A percentile compares a stretch with the other conserved stretches of the same genome.
phyloP scores from a whole-genome alignment of 2,888 invertebrate species.

The Eupithecia insigniata region DNA sequence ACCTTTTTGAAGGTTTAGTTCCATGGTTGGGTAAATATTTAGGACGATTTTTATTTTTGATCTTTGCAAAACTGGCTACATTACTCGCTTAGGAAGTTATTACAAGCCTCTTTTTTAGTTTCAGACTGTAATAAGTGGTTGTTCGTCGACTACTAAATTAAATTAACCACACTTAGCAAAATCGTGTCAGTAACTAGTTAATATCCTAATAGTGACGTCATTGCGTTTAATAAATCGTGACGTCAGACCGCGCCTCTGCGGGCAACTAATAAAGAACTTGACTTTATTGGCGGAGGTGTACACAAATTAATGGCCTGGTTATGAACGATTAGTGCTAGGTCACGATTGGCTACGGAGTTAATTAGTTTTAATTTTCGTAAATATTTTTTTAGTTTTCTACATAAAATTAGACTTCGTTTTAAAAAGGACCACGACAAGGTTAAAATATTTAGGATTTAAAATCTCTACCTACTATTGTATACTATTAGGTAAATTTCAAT shows the following conservation, averaged over 20 bases:
- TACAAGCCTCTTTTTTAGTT: not conserved
- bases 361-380: not conserved
- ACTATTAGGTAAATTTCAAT: not conserved
- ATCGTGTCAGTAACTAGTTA: conserved; percentile 25
- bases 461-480: not conserved
- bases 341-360: conserved; percentile 7
- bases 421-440: not conserved
- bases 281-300: conserved; percentile 22
- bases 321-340: conserved; percentile 12
- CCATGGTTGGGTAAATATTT: not conserved
- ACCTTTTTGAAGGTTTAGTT: not conserved
- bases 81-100: not conserved
- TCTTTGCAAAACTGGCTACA: not conserved
- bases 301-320: conserved; percentile 23
- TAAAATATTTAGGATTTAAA: not conserved
- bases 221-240: conserved; percentile 25
- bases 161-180: not conserved
- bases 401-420: not conserved
- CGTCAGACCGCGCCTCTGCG: conserved; percentile 31
- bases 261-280: conserved; percentile 24
- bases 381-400: not conserved
- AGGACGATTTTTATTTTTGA: not conserved
- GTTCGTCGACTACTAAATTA: not conserved
- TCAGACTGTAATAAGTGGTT: not conserved
- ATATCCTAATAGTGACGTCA: conserved; percentile 29